Conservation (phyloP, 2,113 vertebrate species). For the Lipotes vexillifer region DNA sequence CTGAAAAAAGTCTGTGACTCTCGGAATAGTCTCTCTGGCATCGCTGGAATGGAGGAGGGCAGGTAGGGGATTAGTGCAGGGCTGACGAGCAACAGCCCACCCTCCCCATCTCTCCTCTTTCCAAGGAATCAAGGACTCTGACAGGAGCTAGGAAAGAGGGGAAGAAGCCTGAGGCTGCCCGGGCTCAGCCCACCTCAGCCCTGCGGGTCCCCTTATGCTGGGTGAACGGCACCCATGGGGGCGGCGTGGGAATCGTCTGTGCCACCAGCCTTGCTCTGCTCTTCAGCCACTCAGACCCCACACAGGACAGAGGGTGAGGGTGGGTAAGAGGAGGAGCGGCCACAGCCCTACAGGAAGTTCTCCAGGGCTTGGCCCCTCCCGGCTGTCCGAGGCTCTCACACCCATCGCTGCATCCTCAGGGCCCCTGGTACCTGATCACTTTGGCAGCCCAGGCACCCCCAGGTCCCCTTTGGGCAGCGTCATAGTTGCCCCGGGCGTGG, state of each 20-base stretch:
- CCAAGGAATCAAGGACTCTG: no score
- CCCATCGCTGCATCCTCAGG: background rate
- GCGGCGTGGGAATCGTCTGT: background rate
- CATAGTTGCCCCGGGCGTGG: constrained; percentile 26
- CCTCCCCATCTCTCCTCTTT: background rate
- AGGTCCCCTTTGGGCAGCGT: background rate
- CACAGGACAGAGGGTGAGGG: no score
- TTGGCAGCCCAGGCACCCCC: background rate
- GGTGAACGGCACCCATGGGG: background rate
- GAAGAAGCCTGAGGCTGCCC: background rate
- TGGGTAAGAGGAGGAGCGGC: background rate
- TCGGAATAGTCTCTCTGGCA: background rate
- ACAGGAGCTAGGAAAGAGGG: background rate
- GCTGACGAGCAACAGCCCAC: background rate
- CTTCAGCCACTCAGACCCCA: background rate
- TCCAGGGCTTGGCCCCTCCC: background rate
- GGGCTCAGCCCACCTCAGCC: no score
- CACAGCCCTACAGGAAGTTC: background rate
- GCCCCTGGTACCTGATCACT: background rate
- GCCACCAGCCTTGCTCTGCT: background rate
- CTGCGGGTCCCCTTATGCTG: background rate
- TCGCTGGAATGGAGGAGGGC: background rate
- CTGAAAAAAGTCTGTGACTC: background rate
- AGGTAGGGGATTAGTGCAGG: background rate
- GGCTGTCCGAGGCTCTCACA: background rate